phyloP scores from a whole-genome alignment of 2,113 vertebrate genomes.

The Chelonoidis abingdonii region DNA sequence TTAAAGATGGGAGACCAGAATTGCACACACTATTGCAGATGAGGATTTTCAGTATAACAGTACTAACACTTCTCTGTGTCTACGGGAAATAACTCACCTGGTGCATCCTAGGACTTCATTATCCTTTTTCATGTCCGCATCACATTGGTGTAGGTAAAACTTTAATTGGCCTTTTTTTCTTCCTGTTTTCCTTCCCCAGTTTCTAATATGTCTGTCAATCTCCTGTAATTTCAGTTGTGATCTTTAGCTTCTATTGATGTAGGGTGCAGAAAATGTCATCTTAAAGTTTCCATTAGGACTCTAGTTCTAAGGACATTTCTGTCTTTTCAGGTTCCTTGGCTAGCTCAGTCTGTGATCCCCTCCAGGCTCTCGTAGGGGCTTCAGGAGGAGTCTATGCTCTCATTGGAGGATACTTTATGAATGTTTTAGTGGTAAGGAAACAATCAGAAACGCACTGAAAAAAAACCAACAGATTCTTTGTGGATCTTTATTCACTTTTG shows the following conservation, averaged over 20 bases:
- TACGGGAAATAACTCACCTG: no score
- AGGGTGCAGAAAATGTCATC: background rate
- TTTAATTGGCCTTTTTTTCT: no score
- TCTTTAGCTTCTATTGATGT: background rate
- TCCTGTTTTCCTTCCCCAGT: no score
- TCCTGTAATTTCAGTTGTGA: background rate
- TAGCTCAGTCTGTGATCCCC: conserved; percentile 92
- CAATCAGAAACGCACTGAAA: background rate
- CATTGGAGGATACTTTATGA: conserved; percentile 93
- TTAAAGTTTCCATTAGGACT: background rate
- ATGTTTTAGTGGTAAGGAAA: conserved; percentile 88
- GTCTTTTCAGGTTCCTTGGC: conserved; percentile 85
- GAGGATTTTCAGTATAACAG: no score
- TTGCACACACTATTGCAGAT: no score
- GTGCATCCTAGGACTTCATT: no score
- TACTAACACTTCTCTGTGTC: no score
- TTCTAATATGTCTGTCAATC: no score
- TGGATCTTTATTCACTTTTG: background rate
- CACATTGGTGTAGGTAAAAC: no score
- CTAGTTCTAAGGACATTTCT: background rate
- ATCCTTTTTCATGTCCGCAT: no score
- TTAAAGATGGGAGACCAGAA: no score
- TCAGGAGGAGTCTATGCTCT: conserved; percentile 93
- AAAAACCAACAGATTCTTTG: background rate
- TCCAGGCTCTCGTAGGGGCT: conserved; percentile 87